A percentile compares a stretch with the other conserved stretches of the same genome.
phyloP scores from a whole-genome alignment of 2,888 invertebrate species.

The Hirtodrosophila cameraria region DNA sequence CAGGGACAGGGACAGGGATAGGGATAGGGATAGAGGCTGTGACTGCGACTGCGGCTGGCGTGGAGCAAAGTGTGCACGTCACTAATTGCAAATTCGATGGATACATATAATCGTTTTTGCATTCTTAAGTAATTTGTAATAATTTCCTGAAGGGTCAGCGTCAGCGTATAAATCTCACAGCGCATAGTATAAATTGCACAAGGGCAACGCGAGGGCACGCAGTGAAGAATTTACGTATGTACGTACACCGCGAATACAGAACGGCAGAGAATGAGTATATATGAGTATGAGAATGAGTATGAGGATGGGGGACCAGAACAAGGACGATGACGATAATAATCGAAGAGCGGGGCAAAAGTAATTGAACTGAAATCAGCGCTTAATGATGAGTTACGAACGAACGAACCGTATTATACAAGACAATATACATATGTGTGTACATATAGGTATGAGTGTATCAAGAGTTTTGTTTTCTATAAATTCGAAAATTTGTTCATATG shows the following conservation, averaged over 20 bases:
- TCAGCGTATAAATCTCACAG: conserved; percentile 76
- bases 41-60: conserved; percentile 31
- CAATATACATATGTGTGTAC: no score
- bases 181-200: conserved; percentile 71
- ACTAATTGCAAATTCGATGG: conserved; percentile 82
- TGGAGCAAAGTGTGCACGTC: conserved; percentile 74
- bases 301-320: background rate
- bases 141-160: conserved; percentile 83
- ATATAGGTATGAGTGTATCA: conserved; percentile 10
- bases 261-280: conserved; percentile 14
- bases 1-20: conserved; percentile 22
- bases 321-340: conserved; percentile 56
- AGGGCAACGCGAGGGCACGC: conserved; percentile 45
- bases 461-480: background rate
- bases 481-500: no score
- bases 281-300: conserved; percentile 9
- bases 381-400: conserved; percentile 70
- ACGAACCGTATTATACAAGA: conserved; percentile 41
- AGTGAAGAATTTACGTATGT: conserved; percentile 51
- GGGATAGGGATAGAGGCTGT: no score
- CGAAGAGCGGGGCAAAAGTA: conserved; percentile 50
- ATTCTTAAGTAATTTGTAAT: conserved; percentile 84
- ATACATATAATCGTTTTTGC: conserved; percentile 83
- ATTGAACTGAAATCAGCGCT: conserved; percentile 66
- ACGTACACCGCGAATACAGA: conserved; percentile 28